These are phyloP conservation scores for Ricordea florida DNA, from an alignment of 92 coral and sea anemone genomes.

Conservation along the genomic window DNA sequence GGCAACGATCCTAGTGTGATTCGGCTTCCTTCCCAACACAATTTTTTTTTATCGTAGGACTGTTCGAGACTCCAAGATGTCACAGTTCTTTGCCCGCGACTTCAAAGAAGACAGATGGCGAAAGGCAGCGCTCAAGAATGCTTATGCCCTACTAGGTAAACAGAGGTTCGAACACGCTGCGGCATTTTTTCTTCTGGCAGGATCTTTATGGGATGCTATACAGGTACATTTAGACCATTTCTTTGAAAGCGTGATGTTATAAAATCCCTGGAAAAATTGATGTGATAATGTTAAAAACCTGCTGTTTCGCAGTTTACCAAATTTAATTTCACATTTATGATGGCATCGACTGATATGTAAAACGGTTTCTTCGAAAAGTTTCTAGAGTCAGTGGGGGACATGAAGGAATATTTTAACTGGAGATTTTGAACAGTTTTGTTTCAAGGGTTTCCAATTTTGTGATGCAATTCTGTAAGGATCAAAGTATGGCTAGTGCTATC, in stretches of 20 bases:
- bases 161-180: constrained; percentile 99
- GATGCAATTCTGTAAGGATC: too few relatives aligned
- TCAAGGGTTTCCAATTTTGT: too few relatives aligned
- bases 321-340: too few relatives aligned
- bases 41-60: constrained; percentile 54
- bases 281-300: too few relatives aligned
- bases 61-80: constrained; percentile 90
- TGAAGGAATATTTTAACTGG: too few relatives aligned
- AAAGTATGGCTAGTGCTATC: too few relatives aligned
- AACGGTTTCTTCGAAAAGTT: too few relatives aligned
- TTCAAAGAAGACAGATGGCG: constrained; percentile 97
- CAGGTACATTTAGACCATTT: constrained; percentile 52
- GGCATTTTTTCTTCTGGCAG: constrained; percentile 95
- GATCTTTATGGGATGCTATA: constrained; percentile 96
- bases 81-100: constrained; percentile 88
- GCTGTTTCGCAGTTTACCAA: too few relatives aligned
- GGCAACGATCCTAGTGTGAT: background rate
- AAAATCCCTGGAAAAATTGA: too few relatives aligned
- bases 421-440: too few relatives aligned
- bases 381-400: too few relatives aligned
- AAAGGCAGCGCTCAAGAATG: constrained; percentile 97
- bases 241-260: background rate
- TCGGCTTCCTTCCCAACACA: background rate
- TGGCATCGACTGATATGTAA: too few relatives aligned
- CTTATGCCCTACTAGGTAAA: constrained; percentile 90